Evolutionary conservation across 2,797 vertebrate genomes (phyloP), one percentile per base, ranked within the genome.

Genomic region (Microchirus variegatus): DNA sequence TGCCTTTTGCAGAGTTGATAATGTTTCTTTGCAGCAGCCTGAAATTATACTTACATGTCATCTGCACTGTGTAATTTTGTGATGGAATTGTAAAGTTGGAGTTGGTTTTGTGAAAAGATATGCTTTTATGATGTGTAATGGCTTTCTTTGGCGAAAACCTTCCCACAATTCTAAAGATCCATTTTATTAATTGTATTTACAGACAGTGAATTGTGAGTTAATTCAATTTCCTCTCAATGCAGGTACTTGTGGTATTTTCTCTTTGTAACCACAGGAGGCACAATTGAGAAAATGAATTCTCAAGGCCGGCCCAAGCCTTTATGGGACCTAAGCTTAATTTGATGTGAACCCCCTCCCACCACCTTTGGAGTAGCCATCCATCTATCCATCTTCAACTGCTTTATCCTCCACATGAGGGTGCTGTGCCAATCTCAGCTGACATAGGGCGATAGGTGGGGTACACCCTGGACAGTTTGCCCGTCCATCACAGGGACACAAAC

Each of bases 191-290:
- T 48, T 14, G 7, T 53, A 10, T 35, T 57, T 19, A 35, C 31
- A 18, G 11, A 35, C 31, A 18, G 11, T 19, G 2, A 53, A 36
- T 54, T 22, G 16, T 50, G n/a, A 50, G 35, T 15, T 26, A 26
- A 69, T 51, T 36, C 15, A 0, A 13, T 52, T 70, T 59, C 13
- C 1, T 18, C 44, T 31, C 31, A n/a, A 13, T 52, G 0, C 36
- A 48, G 16, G 11, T 37, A 26, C 59, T 57, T 53, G 17, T 19
- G 16, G 49, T 47, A 35, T 31, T 59, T 44, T 16, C 57, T 0
- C 35, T 38, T 14, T 76, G 16, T 41, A 42, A 41, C 87, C 83
- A 87, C 76, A 63, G 67, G 77, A 53, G 82, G 80, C 72, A 78
- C 43, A 55, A 10, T 41, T 51, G 76, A 77, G 67, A 59, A 71